A percentile compares a stretch with the other conserved stretches of the same genome.
Conservation (phyloP, 2,113 vertebrate genomes). For the Capreolus pygargus region DNA sequence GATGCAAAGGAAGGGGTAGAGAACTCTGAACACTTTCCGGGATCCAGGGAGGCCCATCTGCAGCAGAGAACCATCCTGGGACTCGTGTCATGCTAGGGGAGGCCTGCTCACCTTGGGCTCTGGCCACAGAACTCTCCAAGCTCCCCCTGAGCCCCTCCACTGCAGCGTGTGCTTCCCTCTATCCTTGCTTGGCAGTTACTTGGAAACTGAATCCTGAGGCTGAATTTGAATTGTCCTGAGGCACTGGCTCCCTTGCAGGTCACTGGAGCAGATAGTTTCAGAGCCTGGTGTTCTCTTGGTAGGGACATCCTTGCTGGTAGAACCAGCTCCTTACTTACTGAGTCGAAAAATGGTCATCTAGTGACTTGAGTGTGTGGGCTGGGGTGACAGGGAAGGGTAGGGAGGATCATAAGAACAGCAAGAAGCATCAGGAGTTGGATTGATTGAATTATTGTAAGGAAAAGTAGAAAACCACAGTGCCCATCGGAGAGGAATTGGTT, state of each 20-base stretch:
- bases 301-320: not conserved
- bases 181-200: not conserved
- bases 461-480: not conserved
- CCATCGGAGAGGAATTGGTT: not conserved
- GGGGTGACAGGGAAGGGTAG: not conserved
- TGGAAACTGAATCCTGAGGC: conserved; percentile 34
- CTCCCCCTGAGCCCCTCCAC: not conserved
- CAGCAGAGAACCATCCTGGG: not conserved
- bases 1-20: not conserved
- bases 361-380: not conserved
- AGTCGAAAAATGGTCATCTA: not conserved
- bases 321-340: not conserved
- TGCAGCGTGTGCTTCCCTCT: not conserved
- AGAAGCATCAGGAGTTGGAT: not conserved
- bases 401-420: not conserved
- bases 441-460: not conserved
- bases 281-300: not conserved
- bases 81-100: not conserved
- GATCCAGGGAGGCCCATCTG: not conserved
- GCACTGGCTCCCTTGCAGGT: conserved; percentile 1
- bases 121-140: not conserved
- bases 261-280: not conserved
- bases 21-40: not conserved
- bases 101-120: not conserved
- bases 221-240: not conserved